Evolutionary conservation across 2,797 vertebrate genomes (phyloP).

Genomic region (Serranus cabrilla): DNA sequence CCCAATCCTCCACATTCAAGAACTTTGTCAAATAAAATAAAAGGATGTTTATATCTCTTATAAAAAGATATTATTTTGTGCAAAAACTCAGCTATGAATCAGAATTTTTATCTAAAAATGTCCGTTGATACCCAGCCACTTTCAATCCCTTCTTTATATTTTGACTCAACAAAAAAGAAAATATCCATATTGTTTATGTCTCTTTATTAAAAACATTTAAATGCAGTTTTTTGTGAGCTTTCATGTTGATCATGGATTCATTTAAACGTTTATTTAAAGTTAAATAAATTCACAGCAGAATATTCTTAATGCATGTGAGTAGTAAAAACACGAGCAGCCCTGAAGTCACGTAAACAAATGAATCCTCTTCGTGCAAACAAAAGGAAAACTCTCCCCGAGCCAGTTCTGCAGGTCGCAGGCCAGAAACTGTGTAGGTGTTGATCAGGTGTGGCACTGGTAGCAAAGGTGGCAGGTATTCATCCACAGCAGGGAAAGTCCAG

Average conservation of each 20-base stretch:
- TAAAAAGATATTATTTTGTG: too few species aligned
- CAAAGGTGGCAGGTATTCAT: not conserved
- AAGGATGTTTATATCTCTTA: too few species aligned
- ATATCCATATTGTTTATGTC: constrained; percentile 2
- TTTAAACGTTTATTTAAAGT: too few species aligned
- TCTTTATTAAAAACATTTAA: constrained; percentile 31
- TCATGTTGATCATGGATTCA: too few species aligned
- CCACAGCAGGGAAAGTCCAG: not conserved
- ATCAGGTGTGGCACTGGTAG: not conserved
- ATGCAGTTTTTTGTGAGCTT: too few species aligned
- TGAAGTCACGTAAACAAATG: not conserved
- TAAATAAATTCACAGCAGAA: not conserved
- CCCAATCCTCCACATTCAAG: too few species aligned
- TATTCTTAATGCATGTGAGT: too few species aligned
- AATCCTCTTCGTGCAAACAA: not conserved
- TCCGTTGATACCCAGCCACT: not conserved
- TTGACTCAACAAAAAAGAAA: not conserved
- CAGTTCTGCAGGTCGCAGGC: not conserved
- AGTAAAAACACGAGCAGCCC: not conserved
- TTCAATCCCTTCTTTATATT: not conserved
- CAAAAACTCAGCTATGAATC: not conserved
- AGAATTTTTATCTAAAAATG: not conserved
- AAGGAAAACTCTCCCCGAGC: not conserved
- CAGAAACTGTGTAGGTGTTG: not conserved
- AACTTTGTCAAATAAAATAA: too few species aligned